A percentile compares a stretch with the other conserved stretches of the same genome.
phyloP scores from a whole-genome alignment of 1,140 invertebrate genomes.

The Penaeus vannamei region DNA sequence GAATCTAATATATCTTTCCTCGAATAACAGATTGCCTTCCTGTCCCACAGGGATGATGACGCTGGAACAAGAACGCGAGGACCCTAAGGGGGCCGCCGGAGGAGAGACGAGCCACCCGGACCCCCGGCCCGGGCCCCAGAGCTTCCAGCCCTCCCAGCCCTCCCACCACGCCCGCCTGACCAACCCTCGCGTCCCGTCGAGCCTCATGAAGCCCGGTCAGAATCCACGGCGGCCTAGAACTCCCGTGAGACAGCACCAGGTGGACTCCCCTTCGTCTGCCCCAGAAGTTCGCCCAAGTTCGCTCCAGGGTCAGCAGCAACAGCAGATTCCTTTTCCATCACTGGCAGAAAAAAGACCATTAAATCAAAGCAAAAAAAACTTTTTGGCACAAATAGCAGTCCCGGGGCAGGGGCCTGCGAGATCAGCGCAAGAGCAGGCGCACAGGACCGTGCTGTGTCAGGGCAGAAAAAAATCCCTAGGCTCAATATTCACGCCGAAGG shows the following conservation, averaged over 20 bases:
- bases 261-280: background rate
- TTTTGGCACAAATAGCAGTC: background rate
- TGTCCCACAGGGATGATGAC: constrained; percentile 55
- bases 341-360: background rate
- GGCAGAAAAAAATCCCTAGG: constrained; percentile 2
- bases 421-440: constrained; percentile 29
- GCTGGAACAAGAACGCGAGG: constrained; percentile 62
- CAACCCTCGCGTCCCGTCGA: constrained; percentile 36
- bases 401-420: constrained; percentile 43
- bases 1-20: background rate
- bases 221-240: constrained; percentile 43
- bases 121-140: constrained; percentile 31
- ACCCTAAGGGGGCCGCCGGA: constrained; percentile 51
- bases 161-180: background rate
- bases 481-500: background rate
- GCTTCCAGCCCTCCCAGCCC: constrained; percentile 7
- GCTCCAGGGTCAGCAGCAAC: constrained; percentile 23
- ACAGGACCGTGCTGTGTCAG: constrained; percentile 20
- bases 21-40: background rate
- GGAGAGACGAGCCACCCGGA: constrained; percentile 38
- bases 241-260: constrained; percentile 52
- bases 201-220: constrained; percentile 19
- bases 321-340: constrained; percentile 4
- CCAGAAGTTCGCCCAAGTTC: background rate
- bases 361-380: too few species aligned